Evolutionary conservation across 2,113 vertebrate species (phyloP).

Genomic region (Grallaria varia): DNA sequence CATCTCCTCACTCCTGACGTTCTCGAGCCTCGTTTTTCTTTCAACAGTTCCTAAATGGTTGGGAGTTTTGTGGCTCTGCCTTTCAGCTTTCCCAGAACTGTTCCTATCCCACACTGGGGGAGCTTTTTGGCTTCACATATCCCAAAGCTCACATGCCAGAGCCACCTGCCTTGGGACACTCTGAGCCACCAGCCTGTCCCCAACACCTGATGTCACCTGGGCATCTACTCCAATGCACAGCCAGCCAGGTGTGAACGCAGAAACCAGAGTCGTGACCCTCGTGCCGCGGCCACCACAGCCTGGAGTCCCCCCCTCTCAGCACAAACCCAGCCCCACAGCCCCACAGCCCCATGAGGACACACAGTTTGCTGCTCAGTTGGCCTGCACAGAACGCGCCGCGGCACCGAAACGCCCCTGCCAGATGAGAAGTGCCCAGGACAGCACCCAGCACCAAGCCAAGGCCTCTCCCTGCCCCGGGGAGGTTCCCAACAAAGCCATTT

Average conservation of each 20-base stretch:
- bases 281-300: background rate
- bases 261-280: fast-evolving
- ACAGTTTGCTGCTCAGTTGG: background rate
- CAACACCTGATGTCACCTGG: background rate
- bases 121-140: fast-evolving
- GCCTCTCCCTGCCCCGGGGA: background rate
- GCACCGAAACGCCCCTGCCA: fast-evolving
- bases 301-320: fast-evolving
- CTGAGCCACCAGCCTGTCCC: background rate
- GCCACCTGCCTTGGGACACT: background rate
- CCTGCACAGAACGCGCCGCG: fast-evolving
- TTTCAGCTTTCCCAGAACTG: background rate
- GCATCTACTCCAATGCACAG: background rate
- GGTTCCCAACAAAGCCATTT: background rate
- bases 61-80: background rate
- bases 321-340: background rate
- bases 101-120: background rate
- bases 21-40: background rate
- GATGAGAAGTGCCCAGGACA: background rate
- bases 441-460: background rate
- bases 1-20: background rate
- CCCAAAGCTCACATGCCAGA: background rate
- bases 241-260: background rate
- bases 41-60: background rate
- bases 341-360: fast-evolving